Conservation (phyloP, 2,888 invertebrate species). For the Gastrophysa polygoni region DNA sequence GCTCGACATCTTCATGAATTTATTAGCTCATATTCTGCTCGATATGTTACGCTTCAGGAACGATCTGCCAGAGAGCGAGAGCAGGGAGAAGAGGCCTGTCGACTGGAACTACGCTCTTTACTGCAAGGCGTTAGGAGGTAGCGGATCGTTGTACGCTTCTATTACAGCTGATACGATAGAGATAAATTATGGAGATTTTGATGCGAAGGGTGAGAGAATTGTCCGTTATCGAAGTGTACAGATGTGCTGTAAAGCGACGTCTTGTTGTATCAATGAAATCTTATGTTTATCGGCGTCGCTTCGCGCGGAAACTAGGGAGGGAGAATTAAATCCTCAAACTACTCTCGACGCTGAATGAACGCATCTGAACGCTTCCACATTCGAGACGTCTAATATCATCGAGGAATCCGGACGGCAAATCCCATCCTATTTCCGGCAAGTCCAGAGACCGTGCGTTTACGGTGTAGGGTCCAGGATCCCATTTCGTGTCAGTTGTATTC, state of each 20-base stretch:
- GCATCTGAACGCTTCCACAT: background rate
- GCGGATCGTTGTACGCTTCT: background rate
- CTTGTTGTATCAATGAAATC: background rate
- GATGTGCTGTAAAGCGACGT: background rate
- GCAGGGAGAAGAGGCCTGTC: background rate
- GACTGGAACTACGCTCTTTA: background rate
- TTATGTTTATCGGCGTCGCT: background rate
- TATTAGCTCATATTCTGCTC: conserved; percentile 34
- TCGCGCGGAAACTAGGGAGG: background rate
- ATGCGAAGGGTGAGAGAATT: background rate
- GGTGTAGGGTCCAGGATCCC: conserved; percentile 36
- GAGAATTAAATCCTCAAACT: background rate
- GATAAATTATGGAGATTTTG: background rate
- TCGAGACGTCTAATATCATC: background rate
- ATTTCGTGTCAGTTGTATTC: conserved; percentile 40
- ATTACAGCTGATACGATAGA: background rate
- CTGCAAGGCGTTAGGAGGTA: background rate
- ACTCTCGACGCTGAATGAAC: background rate
- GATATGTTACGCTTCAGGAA: conserved; percentile 29
- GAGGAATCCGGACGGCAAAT: conserved; percentile 11
- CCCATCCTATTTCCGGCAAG: conserved; percentile 21
- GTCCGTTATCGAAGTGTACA: background rate
- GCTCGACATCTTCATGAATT: conserved; percentile 36
- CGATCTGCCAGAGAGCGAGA: conserved; percentile 1
- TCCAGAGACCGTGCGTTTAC: conserved; percentile 34